These are phyloP conservation scores for Gasteruption jaculator DNA, from an alignment of 2,888 invertebrate genomes.

Conservation along the genomic window DNA sequence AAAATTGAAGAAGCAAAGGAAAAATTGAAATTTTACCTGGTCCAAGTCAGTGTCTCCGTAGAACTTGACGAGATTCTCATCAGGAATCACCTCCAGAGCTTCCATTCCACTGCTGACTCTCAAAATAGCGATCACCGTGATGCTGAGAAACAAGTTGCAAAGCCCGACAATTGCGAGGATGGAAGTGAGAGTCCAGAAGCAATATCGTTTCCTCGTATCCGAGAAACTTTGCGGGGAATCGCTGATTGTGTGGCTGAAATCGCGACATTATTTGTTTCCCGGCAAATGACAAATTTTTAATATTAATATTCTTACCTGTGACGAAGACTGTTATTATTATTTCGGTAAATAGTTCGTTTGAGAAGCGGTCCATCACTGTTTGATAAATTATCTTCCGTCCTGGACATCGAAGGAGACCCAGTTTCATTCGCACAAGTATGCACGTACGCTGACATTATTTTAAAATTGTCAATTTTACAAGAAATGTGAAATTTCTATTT, in stretches of 20 bases:
- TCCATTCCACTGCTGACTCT: conserved; percentile 80
- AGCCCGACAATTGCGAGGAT: conserved; percentile 62
- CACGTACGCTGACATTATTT: conserved; percentile 28
- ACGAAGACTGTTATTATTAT: conserved; percentile 22
- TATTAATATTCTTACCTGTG: conserved; percentile 18
- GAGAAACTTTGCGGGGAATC: too few species aligned
- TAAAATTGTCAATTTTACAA: too few species aligned
- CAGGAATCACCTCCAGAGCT: conserved; percentile 75
- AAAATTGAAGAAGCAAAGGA: too few species aligned
- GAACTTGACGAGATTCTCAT: conserved; percentile 71
- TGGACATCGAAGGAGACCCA: conserved; percentile 44
- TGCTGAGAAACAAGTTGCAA: conserved; percentile 75
- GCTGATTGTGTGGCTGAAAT: too few species aligned
- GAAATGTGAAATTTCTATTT: too few species aligned
- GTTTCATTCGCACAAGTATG: conserved; percentile 32
- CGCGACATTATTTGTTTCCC: too few species aligned
- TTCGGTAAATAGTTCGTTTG: conserved; percentile 27
- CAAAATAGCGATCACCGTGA: conserved; percentile 76
- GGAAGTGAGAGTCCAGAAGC: conserved; percentile 73
- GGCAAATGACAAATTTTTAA: not conserved
- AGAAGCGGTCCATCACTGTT: conserved; percentile 46
- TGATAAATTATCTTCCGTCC: conserved; percentile 45
- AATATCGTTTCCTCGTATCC: conserved; percentile 39
- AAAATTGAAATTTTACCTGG: conserved; percentile 58
- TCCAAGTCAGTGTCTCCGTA: conserved; percentile 74